These are phyloP conservation scores for Patagioenas fasciata DNA, from an alignment of 2,113 vertebrate species.

Conservation along the genomic window DNA sequence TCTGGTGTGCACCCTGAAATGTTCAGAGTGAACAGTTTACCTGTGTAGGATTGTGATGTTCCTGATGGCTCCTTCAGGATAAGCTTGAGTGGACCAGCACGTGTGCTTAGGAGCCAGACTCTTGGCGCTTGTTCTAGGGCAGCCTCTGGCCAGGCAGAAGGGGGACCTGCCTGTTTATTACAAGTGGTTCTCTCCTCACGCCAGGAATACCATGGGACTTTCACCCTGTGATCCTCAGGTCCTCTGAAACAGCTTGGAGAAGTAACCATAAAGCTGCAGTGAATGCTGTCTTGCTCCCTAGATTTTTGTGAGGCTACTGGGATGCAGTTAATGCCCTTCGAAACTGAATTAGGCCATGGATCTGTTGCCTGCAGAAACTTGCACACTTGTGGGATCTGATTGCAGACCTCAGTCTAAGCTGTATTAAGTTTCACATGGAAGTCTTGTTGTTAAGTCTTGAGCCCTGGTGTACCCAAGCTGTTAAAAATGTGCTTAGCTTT, in stretches of 20 bases:
- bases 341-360: neutral
- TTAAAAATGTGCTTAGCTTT: neutral
- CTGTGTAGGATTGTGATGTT: neutral
- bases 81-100: fast-evolving
- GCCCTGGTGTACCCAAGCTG: neutral
- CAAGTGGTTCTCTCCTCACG: neutral
- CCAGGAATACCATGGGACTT: neutral
- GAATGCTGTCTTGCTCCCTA: neutral
- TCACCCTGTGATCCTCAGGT: neutral
- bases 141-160: neutral
- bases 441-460: neutral
- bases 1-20: neutral
- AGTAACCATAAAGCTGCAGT: neutral
- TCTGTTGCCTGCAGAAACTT: neutral
- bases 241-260: neutral
- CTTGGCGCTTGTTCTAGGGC: neutral
- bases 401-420: neutral
- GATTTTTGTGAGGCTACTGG: neutral
- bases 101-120: neutral
- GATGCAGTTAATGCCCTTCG: neutral
- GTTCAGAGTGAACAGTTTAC: neutral
- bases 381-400: neutral
- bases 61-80: neutral
- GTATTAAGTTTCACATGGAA: neutral
- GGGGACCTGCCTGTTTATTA: neutral